phyloP scores from a whole-genome alignment of 1,140 invertebrate genomes.

The Drosophila nikananu region DNA sequence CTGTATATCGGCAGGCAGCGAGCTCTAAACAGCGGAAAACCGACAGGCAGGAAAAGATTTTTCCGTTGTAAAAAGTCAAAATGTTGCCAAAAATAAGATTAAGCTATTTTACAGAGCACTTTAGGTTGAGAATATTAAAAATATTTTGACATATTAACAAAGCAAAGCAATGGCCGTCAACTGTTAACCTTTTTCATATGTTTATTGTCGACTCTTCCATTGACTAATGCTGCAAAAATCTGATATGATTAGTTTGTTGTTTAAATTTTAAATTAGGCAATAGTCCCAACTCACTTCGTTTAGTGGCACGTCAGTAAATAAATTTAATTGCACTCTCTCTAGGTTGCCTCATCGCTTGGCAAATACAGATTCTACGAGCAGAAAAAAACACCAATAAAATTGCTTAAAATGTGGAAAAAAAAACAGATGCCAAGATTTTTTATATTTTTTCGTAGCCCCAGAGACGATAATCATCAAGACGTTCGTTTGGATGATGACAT shows the following conservation, averaged over 20 bases:
- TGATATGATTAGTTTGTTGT: conserved; percentile 54
- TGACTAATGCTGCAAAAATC: conserved; percentile 68
- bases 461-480: conserved; percentile 36
- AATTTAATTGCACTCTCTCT: conserved; percentile 71
- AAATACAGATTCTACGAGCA: conserved; percentile 23
- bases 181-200: conserved; percentile 42
- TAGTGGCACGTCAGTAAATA: conserved; percentile 66
- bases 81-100: conserved; percentile 54
- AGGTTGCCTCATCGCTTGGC: conserved; percentile 39
- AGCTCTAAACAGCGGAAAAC: conserved; percentile 19
- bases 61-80: conserved; percentile 75
- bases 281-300: conserved; percentile 31
- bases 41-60: conserved; percentile 63
- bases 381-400: conserved; percentile 52
- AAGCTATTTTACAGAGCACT: conserved; percentile 15
- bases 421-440: conserved; percentile 58
- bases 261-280: conserved; percentile 34
- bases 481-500: conserved; percentile 58
- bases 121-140: neutral
- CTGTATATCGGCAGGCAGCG: conserved; percentile 38
- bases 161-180: conserved; percentile 16
- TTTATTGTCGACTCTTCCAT: conserved; percentile 27
- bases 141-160: conserved; percentile 23
- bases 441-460: conserved; percentile 20
- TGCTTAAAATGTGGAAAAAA: conserved; percentile 41